A percentile compares a stretch with the other conserved stretches of the same genome.
phyloP scores from a whole-genome alignment of 30 jellyfish, hydroid and myxozoan genomes.

The Haliclystus octoradiatus region DNA sequence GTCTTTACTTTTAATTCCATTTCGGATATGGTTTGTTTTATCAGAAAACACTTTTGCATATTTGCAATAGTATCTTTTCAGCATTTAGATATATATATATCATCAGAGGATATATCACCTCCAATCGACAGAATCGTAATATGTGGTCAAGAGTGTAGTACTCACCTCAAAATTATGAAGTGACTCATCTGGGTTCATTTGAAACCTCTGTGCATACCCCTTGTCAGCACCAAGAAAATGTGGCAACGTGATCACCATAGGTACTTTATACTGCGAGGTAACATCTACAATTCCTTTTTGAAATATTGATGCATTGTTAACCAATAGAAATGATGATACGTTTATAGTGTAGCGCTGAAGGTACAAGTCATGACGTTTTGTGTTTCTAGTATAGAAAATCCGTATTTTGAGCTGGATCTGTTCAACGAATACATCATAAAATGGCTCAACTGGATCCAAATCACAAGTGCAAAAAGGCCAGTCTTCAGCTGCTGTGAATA shows the following conservation, averaged over 20 bases:
- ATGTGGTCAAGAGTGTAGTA: neutral
- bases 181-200: slow-evolving; percentile 28
- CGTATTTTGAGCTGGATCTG: neutral
- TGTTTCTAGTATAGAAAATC: neutral
- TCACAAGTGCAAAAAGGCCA: neutral
- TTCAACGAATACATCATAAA: neutral
- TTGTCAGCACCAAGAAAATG: slow-evolving; percentile 46
- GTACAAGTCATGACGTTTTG: neutral
- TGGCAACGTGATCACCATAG: slow-evolving; percentile 39
- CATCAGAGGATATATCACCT: too few species aligned
- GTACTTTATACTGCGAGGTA: slow-evolving; percentile 3
- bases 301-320: slow-evolving; percentile 31
- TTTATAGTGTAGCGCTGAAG: neutral
- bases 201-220: slow-evolving; percentile 4
- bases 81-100: too few species aligned
- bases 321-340: neutral
- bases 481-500: neutral
- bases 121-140: too few species aligned
- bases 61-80: neutral
- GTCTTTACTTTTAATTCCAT: too few species aligned
- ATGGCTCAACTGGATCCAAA: neutral
- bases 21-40: too few species aligned
- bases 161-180: slow-evolving; percentile 27
- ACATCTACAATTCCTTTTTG: slow-evolving; percentile 30
- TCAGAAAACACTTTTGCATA: neutral